Conservation (phyloP, 2,888 invertebrate genomes). For the Mimas tiliae region DNA sequence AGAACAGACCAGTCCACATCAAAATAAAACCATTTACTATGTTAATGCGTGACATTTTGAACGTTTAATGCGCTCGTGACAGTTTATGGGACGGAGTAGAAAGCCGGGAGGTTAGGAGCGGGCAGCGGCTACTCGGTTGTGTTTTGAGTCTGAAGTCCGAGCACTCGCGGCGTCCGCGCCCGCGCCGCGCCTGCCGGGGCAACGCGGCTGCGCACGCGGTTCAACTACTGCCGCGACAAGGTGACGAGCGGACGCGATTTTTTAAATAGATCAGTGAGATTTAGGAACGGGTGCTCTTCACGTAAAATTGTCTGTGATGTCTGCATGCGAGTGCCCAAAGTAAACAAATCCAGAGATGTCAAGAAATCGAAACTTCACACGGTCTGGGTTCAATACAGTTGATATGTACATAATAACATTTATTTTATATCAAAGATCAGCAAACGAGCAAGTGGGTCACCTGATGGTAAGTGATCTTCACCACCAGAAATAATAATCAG, state of each 20-base stretch:
- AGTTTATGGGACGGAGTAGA: slow-evolving; percentile 26
- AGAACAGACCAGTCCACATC: not conserved
- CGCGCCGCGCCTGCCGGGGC: not conserved
- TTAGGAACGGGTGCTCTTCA: not conserved
- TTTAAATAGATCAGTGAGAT: not conserved
- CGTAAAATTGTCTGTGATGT: too few relatives aligned
- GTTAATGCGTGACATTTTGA: not conserved
- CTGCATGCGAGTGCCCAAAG: too few relatives aligned
- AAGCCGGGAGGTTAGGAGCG: slow-evolving; percentile 38
- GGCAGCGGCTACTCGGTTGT: not conserved
- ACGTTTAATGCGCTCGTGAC: not conserved
- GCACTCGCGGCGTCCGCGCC: too few relatives aligned
- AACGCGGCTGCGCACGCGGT: slow-evolving; percentile 22
- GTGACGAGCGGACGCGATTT: slow-evolving; percentile 22
- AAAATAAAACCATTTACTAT: not conserved
- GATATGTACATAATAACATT: too few relatives aligned
- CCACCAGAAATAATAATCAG: too few relatives aligned
- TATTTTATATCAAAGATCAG: too few relatives aligned
- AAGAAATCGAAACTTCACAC: too few relatives aligned
- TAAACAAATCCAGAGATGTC: too few relatives aligned
- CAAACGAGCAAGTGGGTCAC: too few relatives aligned
- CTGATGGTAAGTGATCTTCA: too few relatives aligned
- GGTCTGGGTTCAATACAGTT: too few relatives aligned
- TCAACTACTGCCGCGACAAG: not conserved
- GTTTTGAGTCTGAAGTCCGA: not conserved